These are phyloP conservation scores for Calameuta idolon DNA, from an alignment of 2,888 invertebrate species.

Conservation along the genomic window DNA sequence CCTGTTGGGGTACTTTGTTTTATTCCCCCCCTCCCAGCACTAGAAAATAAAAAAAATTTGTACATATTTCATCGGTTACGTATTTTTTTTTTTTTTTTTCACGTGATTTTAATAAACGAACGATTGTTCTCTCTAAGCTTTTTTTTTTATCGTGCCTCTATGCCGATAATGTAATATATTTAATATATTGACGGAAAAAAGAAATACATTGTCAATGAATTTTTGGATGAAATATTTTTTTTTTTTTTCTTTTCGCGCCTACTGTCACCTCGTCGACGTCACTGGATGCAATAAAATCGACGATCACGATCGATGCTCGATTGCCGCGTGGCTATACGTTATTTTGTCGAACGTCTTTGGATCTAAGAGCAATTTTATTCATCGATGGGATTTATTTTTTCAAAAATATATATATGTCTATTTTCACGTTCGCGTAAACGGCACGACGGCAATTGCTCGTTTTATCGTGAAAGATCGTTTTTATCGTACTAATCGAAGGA, in stretches of 20 bases:
- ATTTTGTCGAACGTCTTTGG: not conserved
- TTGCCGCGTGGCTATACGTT: not conserved
- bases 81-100: not conserved
- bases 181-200: not conserved
- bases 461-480: not conserved
- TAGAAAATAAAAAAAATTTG: not conserved
- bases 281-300: not conserved
- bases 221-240: not conserved
- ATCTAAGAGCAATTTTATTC: not conserved
- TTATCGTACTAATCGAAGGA: not conserved
- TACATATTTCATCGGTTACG: not conserved
- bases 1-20: not conserved
- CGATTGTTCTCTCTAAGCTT: not conserved
- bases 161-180: not conserved
- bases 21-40: not conserved
- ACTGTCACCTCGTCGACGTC: not conserved
- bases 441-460: not conserved
- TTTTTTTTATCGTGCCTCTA: not conserved
- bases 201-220: not conserved
- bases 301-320: not conserved
- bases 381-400: not conserved
- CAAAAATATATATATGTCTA: too few relatives aligned
- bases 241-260: not conserved
- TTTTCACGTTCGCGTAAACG: not conserved
- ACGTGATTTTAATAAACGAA: not conserved